Conservation (phyloP, 2,888 invertebrate genomes). For the Ochlodes sylvanus region DNA sequence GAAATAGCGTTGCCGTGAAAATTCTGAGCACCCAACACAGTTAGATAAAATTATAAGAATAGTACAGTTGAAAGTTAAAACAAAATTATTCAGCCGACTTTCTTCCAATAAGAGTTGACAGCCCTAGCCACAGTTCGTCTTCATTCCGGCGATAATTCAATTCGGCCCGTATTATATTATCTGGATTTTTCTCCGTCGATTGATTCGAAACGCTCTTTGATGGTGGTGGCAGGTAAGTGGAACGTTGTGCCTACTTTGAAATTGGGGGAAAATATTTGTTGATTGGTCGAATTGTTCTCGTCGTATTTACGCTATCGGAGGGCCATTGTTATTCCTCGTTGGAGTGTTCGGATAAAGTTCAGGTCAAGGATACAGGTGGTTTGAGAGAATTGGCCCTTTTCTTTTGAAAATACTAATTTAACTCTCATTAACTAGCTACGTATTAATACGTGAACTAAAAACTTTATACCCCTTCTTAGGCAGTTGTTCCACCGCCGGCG, state of each 20-base stretch:
- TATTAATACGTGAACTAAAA: too few species aligned
- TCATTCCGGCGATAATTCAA: slow-evolving; percentile 81
- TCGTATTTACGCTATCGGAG: slow-evolving; percentile 38
- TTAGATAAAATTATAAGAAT: too few species aligned
- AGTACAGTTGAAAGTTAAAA: not conserved
- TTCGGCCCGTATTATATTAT: slow-evolving; percentile 74
- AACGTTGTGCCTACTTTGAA: slow-evolving; percentile 41
- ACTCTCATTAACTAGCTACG: too few species aligned
- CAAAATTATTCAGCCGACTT: not conserved
- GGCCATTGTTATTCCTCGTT: slow-evolving; percentile 8
- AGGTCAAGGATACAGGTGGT: not conserved
- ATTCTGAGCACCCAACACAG: too few species aligned
- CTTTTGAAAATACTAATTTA: too few species aligned
- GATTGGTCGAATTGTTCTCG: slow-evolving; percentile 55
- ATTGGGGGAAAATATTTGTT: slow-evolving; percentile 63
- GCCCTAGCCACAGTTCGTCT: slow-evolving; percentile 53
- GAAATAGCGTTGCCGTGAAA: too few species aligned
- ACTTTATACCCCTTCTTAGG: too few species aligned
- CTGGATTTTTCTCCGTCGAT: slow-evolving; percentile 72
- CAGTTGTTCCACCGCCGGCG: too few species aligned
- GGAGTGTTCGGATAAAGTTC: not conserved
- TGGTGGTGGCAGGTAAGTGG: slow-evolving; percentile 60
- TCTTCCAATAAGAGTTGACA: not conserved
- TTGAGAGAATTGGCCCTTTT: too few species aligned
- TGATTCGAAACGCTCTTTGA: slow-evolving; percentile 62